Evolutionary conservation across 1,140 invertebrate species (phyloP).

Genomic region (Gryllus bimaculatus): DNA sequence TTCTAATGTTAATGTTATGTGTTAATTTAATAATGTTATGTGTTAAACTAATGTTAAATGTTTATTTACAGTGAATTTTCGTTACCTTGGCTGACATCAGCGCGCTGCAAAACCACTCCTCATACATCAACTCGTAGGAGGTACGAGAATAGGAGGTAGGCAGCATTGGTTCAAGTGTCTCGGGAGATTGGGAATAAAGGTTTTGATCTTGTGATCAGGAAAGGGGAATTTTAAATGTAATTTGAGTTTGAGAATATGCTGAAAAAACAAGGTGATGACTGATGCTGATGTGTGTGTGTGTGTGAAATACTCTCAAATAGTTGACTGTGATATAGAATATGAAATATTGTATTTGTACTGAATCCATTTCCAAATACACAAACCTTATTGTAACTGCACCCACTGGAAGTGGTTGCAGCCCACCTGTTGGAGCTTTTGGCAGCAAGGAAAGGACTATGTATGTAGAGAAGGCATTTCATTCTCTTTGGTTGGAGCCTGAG

Average conservation of each 20-base stretch:
- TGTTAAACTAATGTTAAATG: no score
- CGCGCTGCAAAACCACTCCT: slow-evolving; percentile 6
- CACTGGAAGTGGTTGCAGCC: background rate
- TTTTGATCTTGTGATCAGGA: no score
- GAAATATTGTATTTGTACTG: background rate
- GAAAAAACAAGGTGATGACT: background rate
- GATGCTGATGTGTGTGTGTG: background rate
- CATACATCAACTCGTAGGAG: slow-evolving; percentile 9
- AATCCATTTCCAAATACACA: slow-evolving; percentile 1
- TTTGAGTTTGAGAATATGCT: background rate
- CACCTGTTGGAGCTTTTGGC: background rate
- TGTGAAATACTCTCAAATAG: background rate
- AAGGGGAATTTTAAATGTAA: background rate
- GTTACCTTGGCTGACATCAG: slow-evolving; percentile 16
- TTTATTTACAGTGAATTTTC: slow-evolving; percentile 13
- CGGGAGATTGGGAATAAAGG: background rate
- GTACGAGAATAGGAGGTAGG: slow-evolving; percentile 13
- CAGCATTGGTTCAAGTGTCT: background rate
- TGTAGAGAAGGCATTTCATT: no score
- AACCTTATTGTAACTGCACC: background rate
- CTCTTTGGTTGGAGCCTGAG: no score
- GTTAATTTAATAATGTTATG: no score
- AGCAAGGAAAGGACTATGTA: background rate
- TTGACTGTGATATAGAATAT: background rate
- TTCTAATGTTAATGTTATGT: no score